These are phyloP conservation scores for Drosophila pallidifrons DNA, from an alignment of 1,140 invertebrate genomes.

Conservation along the genomic window DNA sequence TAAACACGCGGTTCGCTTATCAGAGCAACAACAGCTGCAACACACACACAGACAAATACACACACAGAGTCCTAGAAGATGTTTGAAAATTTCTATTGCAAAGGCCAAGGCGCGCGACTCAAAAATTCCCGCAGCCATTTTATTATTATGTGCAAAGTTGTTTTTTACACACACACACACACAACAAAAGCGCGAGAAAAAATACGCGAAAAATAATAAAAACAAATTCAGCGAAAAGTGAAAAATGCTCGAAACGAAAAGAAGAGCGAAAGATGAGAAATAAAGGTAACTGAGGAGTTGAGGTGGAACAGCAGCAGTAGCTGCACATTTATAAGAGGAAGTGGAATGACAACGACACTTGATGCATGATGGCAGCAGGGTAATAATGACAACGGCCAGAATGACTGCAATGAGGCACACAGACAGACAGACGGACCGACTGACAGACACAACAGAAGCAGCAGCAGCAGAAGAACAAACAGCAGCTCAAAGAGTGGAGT, in stretches of 20 bases:
- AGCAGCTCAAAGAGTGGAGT: conserved; percentile 42
- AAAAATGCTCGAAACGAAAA: conserved; percentile 49
- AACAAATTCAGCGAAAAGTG: conserved; percentile 73
- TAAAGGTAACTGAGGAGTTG: background rate
- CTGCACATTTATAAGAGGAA: conserved; percentile 26
- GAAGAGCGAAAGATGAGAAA: background rate
- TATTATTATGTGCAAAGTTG: conserved; percentile 81
- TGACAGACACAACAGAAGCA: background rate
- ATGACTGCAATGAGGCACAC: conserved; percentile 72
- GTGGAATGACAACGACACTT: conserved; percentile 72
- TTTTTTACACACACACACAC: conserved; percentile 35
- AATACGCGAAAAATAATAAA: conserved; percentile 45
- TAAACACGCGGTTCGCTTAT: conserved; percentile 68
- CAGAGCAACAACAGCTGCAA: conserved; percentile 69
- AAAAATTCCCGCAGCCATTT: conserved; percentile 76
- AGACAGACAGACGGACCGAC: conserved; percentile 44
- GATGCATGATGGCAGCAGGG: conserved; percentile 80
- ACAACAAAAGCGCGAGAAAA: conserved; percentile 26
- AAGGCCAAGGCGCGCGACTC: conserved; percentile 70
- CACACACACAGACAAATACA: conserved; percentile 17
- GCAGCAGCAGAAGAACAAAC: too few species aligned
- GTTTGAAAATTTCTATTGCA: conserved; percentile 66
- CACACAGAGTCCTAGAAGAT: background rate
- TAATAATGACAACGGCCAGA: conserved; percentile 75
- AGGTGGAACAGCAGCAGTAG: background rate